phyloP scores from a whole-genome alignment of 2,888 invertebrate species.

The Drosophila tanythrix region DNA sequence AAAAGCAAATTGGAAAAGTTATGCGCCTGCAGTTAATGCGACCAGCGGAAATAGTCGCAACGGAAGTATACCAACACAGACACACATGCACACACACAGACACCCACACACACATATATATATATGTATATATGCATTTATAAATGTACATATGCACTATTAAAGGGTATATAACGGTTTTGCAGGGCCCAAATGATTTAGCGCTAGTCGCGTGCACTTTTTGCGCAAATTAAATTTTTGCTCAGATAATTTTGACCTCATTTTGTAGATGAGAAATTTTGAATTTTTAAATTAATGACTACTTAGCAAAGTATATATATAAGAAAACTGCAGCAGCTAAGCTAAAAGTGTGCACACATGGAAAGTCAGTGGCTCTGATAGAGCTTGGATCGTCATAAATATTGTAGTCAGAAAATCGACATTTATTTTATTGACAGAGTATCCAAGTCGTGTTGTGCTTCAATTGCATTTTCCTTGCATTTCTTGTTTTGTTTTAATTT shows the following conservation, averaged over 20 bases:
- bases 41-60: slow-evolving; percentile 73
- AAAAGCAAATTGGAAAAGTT: slow-evolving; percentile 81
- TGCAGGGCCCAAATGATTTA: background rate
- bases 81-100: slow-evolving; percentile 1
- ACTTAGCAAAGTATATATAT: background rate
- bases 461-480: slow-evolving; percentile 10
- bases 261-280: background rate
- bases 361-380: background rate
- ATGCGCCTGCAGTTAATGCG: slow-evolving; percentile 81
- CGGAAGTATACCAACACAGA: slow-evolving; percentile 45
- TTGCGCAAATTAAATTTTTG: background rate
- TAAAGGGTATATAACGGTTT: background rate
- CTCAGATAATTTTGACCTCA: background rate
- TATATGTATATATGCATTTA: background rate
- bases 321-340: background rate
- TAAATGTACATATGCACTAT: background rate
- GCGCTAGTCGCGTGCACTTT: background rate
- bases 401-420: background rate
- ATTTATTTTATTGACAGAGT: slow-evolving; percentile 18
- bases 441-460: slow-evolving; percentile 28
- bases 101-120: background rate
- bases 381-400: background rate
- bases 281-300: background rate
- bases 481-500: slow-evolving; percentile 52
- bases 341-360: background rate